Conservation (phyloP, 2,888 invertebrate genomes). For the Deilephila porcellus region DNA sequence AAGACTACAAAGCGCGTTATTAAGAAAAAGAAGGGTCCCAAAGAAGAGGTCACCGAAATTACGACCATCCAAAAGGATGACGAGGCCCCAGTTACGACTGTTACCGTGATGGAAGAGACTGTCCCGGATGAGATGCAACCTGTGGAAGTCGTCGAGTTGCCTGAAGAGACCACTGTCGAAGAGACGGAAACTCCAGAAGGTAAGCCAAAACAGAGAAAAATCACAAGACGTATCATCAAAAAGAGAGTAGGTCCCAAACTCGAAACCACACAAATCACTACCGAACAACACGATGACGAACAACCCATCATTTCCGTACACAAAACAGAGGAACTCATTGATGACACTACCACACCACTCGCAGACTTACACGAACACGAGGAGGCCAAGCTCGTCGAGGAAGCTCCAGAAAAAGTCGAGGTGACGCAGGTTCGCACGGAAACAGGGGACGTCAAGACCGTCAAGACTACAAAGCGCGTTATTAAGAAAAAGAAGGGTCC, state of each 20-base stretch:
- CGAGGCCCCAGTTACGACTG: too few species aligned
- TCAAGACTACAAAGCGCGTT: conserved; percentile 41
- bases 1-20: too few species aligned
- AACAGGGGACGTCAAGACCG: too few species aligned
- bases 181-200: conserved; percentile 28
- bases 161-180: too few species aligned
- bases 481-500: conserved; percentile 50
- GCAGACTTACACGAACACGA: conserved; percentile 38
- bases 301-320: conserved; percentile 42
- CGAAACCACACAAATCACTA: conserved; percentile 30
- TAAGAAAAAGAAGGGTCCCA: conserved; percentile 45
- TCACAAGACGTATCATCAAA: conserved; percentile 34
- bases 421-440: too few species aligned
- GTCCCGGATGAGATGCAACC: too few species aligned
- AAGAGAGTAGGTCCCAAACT: conserved; percentile 55
- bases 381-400: conserved; percentile 47
- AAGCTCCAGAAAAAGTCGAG: conserved; percentile 31
- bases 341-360: conserved; percentile 28
- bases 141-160: too few species aligned
- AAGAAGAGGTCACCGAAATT: conserved; percentile 40
- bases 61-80: too few species aligned
- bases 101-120: too few species aligned
- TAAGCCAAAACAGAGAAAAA: conserved; percentile 50
- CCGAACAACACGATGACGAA: too few species aligned
- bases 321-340: conserved; percentile 32